Evolutionary conservation across 2,113 vertebrate species (phyloP), one percentile per base, ranked within the genome.

Genomic region (Cacatua alba): DNA sequence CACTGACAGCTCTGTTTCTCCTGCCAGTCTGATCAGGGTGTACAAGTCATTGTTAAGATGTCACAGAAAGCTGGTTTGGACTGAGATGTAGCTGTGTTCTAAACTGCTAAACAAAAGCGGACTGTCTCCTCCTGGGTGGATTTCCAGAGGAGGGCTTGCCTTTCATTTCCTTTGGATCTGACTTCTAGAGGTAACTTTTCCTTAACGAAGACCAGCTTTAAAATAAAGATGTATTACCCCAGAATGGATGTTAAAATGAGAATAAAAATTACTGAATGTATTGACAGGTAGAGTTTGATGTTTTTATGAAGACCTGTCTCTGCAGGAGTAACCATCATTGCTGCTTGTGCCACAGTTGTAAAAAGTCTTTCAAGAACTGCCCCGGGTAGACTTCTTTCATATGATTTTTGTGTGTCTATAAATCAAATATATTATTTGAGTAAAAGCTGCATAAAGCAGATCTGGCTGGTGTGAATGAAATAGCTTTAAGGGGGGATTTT

Each of bases 301-400:
- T n/a, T 93, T 95, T 94, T 93, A 93, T 95, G 62, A 51, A 75
- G 94, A 51, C 75, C 94, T 86, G 60, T 46, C 91, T 70, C 80
- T 68, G 69, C 55, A 46, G 64, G 86, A 81, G 82, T 94, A 87
- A 62, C 49, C 3, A 64, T 55, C 39, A 14, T 33, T 52, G 84
- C 20, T 48, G 65, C 74, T 85, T 16, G 2, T 31, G 69, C 69
- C 1, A 1, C 37, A 11, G 76, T 9, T 91, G 79, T 86, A 84
- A 91, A 90, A 92, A 65, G 18, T 24, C 59, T 87, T 52, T 76
- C 93, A 85, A 80, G 91, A 33, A 2, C 49, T 90, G 57, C 57
- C 53, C 35, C 81, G 23, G 48, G 65, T 91, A 44, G 85, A 24
- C 31, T 31, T 57, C 17, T 57, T 89, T 88, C 7, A 20, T 71